These are phyloP conservation scores for Cyanoliseus patagonus DNA, from an alignment of 2,113 vertebrate genomes.

Conservation along the genomic window DNA sequence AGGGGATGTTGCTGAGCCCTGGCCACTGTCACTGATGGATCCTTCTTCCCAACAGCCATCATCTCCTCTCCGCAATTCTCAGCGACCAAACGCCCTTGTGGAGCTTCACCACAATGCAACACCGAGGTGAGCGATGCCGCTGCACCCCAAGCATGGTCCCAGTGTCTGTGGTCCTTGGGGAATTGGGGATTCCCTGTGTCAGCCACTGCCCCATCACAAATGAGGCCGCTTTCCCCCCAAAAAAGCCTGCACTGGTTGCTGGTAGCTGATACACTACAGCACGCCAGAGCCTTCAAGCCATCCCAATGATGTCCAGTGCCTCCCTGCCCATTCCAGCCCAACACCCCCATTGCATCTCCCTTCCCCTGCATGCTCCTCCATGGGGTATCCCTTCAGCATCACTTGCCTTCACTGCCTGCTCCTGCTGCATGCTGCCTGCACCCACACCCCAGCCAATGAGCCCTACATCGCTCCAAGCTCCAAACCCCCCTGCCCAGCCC, in stretches of 20 bases:
- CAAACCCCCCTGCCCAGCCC: not conserved
- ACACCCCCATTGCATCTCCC: not conserved
- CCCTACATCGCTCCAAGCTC: not conserved
- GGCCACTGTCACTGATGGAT: fast-evolving
- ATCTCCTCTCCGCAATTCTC: fast-evolving
- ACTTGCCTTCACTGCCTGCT: not conserved
- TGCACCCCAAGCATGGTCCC: fast-evolving
- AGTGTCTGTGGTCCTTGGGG: fast-evolving
- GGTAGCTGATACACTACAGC: not conserved
- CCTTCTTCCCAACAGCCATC: fast-evolving
- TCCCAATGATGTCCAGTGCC: fast-evolving
- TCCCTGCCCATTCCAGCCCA: not conserved
- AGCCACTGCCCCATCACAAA: fast-evolving
- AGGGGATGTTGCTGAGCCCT: not conserved
- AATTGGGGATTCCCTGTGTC: fast-evolving
- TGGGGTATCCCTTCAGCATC: not conserved
- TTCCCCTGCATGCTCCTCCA: not conserved
- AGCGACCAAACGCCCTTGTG: fast-evolving
- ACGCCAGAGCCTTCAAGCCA: not conserved
- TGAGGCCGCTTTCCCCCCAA: fast-evolving
- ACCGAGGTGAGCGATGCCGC: not conserved
- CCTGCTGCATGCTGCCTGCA: fast-evolving
- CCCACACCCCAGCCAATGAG: not conserved
- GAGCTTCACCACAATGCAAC: not conserved
- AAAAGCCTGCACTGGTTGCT: fast-evolving